These are phyloP conservation scores for Heliconius congener DNA, from an alignment of 1,140 invertebrate species.

Conservation along the genomic window DNA sequence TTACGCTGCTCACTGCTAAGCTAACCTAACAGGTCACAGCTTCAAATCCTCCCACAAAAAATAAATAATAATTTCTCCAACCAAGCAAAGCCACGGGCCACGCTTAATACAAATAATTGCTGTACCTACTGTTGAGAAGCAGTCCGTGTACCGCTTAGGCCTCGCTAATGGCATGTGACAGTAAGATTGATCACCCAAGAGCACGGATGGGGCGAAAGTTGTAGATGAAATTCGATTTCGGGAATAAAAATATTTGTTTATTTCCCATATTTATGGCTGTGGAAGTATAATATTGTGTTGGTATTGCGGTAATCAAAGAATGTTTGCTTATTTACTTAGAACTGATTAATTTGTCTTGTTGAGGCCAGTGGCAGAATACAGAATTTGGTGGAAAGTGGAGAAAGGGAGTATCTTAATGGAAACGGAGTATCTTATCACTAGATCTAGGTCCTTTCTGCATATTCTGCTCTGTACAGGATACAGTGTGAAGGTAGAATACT, in stretches of 20 bases:
- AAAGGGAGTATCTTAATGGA: too few species aligned
- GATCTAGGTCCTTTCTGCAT: not conserved
- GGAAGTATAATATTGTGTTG: not conserved
- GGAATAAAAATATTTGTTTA: not conserved
- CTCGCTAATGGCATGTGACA: constrained; percentile 7
- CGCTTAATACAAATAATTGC: not conserved
- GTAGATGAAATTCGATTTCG: not conserved
- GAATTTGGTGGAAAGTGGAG: too few species aligned
- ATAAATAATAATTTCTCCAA: too few species aligned
- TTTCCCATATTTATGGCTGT: not conserved
- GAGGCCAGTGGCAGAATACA: too few species aligned
- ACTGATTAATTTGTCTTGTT: too few species aligned
- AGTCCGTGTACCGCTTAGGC: constrained; percentile 4
- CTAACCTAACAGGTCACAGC: too few species aligned
- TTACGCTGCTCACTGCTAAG: too few species aligned
- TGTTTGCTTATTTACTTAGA: too few species aligned
- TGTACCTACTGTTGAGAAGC: not conserved
- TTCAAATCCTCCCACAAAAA: too few species aligned
- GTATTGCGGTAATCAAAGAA: too few species aligned
- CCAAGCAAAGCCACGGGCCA: too few species aligned
- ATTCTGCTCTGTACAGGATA: not conserved
- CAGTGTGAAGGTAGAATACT: not conserved
- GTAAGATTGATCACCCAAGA: not conserved
- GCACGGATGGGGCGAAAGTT: not conserved
- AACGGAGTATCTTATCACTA: not conserved